These are phyloP conservation scores for Carduelis carduelis DNA, from an alignment of 2,797 vertebrate genomes.

Conservation along the genomic window DNA sequence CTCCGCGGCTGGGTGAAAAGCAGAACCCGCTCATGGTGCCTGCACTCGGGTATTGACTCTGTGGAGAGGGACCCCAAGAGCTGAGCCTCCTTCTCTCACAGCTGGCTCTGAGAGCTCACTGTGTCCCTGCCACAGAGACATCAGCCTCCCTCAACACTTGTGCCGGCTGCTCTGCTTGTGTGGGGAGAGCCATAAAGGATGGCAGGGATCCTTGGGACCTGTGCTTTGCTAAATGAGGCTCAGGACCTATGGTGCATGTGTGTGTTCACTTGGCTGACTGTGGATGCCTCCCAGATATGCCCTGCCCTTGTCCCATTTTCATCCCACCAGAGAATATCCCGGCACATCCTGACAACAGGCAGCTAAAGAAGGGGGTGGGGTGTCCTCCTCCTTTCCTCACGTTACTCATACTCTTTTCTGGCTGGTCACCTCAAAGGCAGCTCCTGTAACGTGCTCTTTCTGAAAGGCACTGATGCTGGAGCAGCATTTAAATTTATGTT, in stretches of 20 bases:
- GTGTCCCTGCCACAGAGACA: not conserved
- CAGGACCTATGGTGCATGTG: not conserved
- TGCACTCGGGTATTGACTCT: not conserved
- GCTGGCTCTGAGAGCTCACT: not conserved
- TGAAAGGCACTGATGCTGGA: not conserved
- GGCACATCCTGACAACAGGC: not conserved
- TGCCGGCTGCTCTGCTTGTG: not conserved
- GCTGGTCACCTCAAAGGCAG: not conserved
- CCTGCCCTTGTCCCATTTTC: not conserved
- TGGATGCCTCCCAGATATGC: fast-evolving
- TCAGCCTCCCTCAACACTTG: not conserved
- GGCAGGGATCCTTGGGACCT: not conserved
- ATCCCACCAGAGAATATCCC: not conserved
- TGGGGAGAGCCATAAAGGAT: not conserved
- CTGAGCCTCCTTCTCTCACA: not conserved
- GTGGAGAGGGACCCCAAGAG: not conserved
- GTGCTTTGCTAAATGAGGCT: not conserved
- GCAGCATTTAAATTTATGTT: not conserved
- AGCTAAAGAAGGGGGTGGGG: not conserved
- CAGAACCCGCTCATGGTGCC: not conserved
- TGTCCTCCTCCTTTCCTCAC: not conserved
- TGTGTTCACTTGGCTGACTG: not conserved
- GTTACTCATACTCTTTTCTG: not conserved
- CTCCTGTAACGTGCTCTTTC: not conserved
- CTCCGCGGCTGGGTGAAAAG: not conserved